phyloP scores from a whole-genome alignment of 2,888 invertebrate species.

The Zaprionus obscuricornis region DNA sequence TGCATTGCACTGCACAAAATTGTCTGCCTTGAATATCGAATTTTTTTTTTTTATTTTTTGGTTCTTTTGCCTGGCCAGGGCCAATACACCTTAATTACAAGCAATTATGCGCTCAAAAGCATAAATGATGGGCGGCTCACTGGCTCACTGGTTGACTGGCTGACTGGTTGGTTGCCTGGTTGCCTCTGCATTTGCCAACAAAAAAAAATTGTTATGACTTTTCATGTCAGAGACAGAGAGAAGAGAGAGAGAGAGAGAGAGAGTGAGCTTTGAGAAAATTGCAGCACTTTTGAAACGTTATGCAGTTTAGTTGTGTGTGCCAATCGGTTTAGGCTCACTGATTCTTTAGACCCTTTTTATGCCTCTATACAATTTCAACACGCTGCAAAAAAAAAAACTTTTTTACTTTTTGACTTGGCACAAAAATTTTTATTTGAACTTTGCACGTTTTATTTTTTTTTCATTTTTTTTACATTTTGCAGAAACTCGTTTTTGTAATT shows the following conservation, averaged over 20 bases:
- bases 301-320: conserved; percentile 30
- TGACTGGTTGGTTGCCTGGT: conserved; percentile 2
- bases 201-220: conserved; percentile 73
- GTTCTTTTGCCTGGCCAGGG: conserved; percentile 21
- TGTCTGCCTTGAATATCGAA: conserved; percentile 55
- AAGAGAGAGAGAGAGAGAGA: too few relatives aligned
- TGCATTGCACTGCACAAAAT: conserved; percentile 8
- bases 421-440: conserved; percentile 57
- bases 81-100: conserved; percentile 75
- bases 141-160: too few relatives aligned
- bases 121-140: conserved; percentile 65
- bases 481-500: too few relatives aligned
- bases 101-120: conserved; percentile 77
- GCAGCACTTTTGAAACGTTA: conserved; percentile 47
- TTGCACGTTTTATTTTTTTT: conserved; percentile 48
- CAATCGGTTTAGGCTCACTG: conserved; percentile 45
- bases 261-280: conserved; percentile 63
- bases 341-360: too few relatives aligned
- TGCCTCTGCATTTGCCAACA: conserved; percentile 32
- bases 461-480: conserved; percentile 65
- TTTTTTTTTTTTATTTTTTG: conserved; percentile 40
- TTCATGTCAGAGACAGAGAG: too few relatives aligned
- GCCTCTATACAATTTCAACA: too few relatives aligned
- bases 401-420: conserved; percentile 29
- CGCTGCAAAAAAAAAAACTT: too few relatives aligned